Evolutionary conservation across 2,113 vertebrate species (phyloP).

Genomic region (Apodemus speciosus): DNA sequence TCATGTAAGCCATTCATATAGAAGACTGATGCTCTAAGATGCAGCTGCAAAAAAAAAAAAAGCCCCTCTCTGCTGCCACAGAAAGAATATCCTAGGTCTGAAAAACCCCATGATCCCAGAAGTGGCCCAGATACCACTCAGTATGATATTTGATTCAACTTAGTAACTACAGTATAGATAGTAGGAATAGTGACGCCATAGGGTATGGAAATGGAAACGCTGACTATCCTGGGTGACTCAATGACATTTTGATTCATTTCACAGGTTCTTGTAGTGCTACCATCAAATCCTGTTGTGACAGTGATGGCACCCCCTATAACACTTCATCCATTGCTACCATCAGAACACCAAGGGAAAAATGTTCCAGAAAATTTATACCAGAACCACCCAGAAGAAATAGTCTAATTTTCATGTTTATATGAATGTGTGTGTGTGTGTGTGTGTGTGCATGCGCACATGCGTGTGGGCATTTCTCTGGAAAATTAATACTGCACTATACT

Average conservation of each 20-base stretch:
- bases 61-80: background rate
- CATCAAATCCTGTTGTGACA: background rate
- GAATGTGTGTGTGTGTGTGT: too few relatives aligned
- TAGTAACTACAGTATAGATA: background rate
- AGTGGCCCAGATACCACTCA: background rate
- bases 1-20: fast-evolving
- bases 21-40: background rate
- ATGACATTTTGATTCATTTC: background rate
- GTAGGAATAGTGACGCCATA: too few relatives aligned
- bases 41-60: too few relatives aligned
- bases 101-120: background rate
- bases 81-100: background rate
- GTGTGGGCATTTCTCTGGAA: too few relatives aligned
- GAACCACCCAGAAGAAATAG: background rate
- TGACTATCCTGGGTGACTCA: background rate
- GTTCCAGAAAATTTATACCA: background rate
- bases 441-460: background rate
- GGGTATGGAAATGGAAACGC: background rate
- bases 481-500: too few relatives aligned
- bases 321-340: background rate
- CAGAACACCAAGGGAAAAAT: background rate
- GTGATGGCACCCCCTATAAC: background rate
- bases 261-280: slow-evolving; percentile 38
- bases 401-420: background rate
- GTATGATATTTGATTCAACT: background rate